Base-by-base conservation (phyloP, 2,888 invertebrate genomes). In the Dendrolimus houi region DNA sequence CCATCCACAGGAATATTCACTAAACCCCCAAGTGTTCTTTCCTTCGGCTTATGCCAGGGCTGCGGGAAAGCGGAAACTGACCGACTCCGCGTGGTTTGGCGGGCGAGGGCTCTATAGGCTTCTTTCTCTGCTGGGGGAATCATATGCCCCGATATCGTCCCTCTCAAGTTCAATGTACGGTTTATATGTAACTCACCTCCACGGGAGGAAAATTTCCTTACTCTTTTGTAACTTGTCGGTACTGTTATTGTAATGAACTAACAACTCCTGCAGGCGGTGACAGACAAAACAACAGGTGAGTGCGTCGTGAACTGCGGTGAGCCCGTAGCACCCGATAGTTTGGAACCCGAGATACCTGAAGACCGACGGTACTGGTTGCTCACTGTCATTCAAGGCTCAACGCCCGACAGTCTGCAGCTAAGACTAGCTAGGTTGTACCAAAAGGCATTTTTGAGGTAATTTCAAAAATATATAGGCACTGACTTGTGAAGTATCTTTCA, bases 301-400 rank as follows among this genome's bases (percentile, higher is more conserved):
- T 92, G 92, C 75, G 77, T 91, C 41, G 76, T 87, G 58, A 91
- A 92, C 71, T 93, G 92, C 65, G 86, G 83, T 7, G 88, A 87
- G 54, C 75, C 84, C 0, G 74, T 80, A 1, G 75, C 83, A 8
- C 86, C 88, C 29, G 91, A 83, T 55, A 90, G 92, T 62, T 79
- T 92, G 62, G 87, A 84, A 65, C 92, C 92, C 12, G 92, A 92
- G 59, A 84, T 90, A 52, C 88, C 90, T 10, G 93, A 93, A 12
- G 94, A 94, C 73, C 86, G 93, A 58, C 92, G 95, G 56, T 97
- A 95, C 83, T 97, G 96, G 96, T 85, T 97, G 57, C 79, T 96
- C 52, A 97, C 96, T 1, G 95, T 96, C 57, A 92, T 96, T 65
- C 91, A 92, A 56, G 93, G 88, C 63, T 69, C 87, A 66, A 78